Conservation (phyloP, 2,797 vertebrate species). For the Scarus forsteni region DNA sequence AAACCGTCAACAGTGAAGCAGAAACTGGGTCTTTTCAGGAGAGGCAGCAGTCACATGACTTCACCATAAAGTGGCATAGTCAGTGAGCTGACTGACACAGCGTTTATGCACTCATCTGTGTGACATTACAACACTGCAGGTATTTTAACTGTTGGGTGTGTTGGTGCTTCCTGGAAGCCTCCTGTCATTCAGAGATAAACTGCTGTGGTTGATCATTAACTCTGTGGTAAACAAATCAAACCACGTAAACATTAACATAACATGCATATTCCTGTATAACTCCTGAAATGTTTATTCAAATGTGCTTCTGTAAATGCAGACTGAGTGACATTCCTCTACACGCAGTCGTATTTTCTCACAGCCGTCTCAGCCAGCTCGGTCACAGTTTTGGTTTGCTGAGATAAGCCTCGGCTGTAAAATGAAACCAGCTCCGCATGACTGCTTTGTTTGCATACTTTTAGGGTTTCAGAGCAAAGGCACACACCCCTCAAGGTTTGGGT, state of each 20-base stretch:
- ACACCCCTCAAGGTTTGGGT: not conserved
- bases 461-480: conserved; percentile 59
- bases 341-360: not conserved
- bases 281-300: not conserved
- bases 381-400: conserved; percentile 34
- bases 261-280: not conserved
- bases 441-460: conserved; percentile 52
- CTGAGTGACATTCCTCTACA: not conserved
- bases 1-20: conserved; percentile 44
- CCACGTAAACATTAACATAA: not conserved
- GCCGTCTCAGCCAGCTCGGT: not conserved
- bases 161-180: not conserved
- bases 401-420: conserved; percentile 39
- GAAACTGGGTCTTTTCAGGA: conserved; percentile 40
- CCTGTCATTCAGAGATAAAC: not conserved
- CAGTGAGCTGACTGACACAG: not conserved
- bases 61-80: not conserved
- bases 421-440: conserved; percentile 48
- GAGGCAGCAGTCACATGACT: not conserved
- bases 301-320: not conserved
- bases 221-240: not conserved
- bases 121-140: not conserved
- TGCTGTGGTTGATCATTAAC: conserved; percentile 50
- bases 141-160: conserved; percentile 6
- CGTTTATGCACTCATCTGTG: not conserved